phyloP scores from a whole-genome alignment of 1,140 invertebrate genomes.

The Chymomyza costata region DNA sequence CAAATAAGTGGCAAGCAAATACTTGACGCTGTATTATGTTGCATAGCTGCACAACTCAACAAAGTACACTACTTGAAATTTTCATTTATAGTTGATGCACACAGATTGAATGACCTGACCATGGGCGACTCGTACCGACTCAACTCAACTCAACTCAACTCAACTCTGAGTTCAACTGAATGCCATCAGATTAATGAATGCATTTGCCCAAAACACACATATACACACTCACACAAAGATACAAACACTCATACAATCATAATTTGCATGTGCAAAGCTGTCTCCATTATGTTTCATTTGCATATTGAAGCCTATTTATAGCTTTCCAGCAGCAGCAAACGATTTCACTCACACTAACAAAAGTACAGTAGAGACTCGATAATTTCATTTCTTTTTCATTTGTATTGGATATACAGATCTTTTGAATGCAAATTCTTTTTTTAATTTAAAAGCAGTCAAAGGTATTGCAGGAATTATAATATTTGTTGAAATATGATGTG shows the following conservation, averaged over 20 bases:
- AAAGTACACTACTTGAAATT: constrained; percentile 43
- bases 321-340: too few relatives aligned
- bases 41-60: constrained; percentile 4
- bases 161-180: constrained; percentile 3
- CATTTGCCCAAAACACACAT: constrained; percentile 43
- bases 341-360: constrained; percentile 14
- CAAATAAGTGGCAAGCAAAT: too few relatives aligned
- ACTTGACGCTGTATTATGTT: too few relatives aligned
- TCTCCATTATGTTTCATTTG: constrained; percentile 47
- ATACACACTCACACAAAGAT: constrained; percentile 39
- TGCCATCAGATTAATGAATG: constrained; percentile 44
- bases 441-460: too few relatives aligned
- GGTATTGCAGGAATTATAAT: too few relatives aligned
- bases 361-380: too few relatives aligned
- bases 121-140: too few relatives aligned
- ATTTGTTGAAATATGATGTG: too few relatives aligned
- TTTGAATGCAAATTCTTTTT: too few relatives aligned
- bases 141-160: constrained; percentile 11
- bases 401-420: too few relatives aligned
- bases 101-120: constrained; percentile 18
- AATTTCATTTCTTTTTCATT: too few relatives aligned
- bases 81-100: constrained; percentile 43
- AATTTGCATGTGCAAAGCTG: constrained; percentile 12
- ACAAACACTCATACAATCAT: constrained; percentile 38
- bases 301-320: constrained; percentile 53